Conservation (phyloP, 2,888 invertebrate genomes). For the Atethmia centrago region DNA sequence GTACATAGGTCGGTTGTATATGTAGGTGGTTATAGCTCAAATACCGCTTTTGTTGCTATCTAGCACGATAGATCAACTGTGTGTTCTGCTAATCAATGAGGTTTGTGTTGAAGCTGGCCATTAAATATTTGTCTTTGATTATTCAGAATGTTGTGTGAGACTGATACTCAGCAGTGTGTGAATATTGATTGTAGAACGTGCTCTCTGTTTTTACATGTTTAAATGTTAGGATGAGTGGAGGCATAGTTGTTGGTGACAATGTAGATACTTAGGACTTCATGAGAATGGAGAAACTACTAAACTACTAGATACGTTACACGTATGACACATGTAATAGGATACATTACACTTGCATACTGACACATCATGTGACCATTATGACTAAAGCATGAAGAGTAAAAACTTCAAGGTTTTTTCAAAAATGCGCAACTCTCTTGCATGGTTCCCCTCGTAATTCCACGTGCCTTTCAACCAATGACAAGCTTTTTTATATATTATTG, state of each 20-base stretch:
- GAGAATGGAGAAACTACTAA: not conserved
- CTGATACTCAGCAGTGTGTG: not conserved
- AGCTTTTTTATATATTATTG: no score
- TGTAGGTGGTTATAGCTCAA: not conserved
- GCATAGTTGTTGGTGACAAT: not conserved
- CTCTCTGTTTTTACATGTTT: not conserved
- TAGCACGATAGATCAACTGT: not conserved
- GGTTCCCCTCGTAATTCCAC: not conserved
- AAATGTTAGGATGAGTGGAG: not conserved
- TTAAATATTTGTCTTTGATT: not conserved
- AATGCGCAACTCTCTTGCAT: not conserved
- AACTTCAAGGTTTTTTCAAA: not conserved
- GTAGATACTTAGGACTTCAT: no score
- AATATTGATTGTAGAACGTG: no score
- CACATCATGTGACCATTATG: not conserved
- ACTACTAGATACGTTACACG: not conserved
- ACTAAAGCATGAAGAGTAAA: not conserved
- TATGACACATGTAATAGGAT: not conserved
- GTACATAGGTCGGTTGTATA: not conserved
- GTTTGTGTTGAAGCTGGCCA: not conserved
- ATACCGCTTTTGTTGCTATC: constrained; percentile 10
- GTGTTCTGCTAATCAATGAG: constrained; percentile 10
- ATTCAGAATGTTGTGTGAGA: not conserved
- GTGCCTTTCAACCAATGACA: not conserved
- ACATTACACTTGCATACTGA: not conserved